Evolutionary conservation across 2,113 vertebrate species (phyloP).

Genomic region (Tamias sibiricus): DNA sequence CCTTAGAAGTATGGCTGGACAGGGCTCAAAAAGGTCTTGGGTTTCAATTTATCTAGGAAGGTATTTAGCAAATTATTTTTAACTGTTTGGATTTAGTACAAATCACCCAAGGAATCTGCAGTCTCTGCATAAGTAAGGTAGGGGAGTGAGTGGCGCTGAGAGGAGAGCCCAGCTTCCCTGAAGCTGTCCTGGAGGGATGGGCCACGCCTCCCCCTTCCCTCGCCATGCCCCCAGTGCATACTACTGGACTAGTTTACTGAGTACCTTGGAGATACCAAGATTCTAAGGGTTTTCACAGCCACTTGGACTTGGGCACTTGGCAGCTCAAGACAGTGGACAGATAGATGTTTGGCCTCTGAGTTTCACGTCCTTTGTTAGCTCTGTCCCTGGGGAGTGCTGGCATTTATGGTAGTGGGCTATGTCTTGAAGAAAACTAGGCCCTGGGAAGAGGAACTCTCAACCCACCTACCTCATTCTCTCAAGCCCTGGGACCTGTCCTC

Average conservation of each 20-base stretch:
- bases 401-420: neutral
- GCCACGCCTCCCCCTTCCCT: neutral
- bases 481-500: neutral
- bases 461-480: neutral
- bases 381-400: neutral
- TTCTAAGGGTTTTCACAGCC: neutral
- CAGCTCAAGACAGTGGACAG: neutral
- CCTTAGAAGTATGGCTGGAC: conserved; percentile 78
- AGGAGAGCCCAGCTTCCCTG: neutral
- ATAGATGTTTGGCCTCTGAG: neutral
- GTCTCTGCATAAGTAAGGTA: neutral
- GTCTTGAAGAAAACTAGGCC: neutral
- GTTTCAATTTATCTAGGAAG: conserved; percentile 82
- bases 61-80: conserved; percentile 78
- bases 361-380: neutral
- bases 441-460: neutral
- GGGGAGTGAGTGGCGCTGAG: neutral
- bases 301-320: neutral
- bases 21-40: conserved; percentile 68
- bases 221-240: neutral
- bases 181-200: neutral
- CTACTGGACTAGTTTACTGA: neutral
- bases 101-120: conserved; percentile 68
- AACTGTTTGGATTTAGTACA: conserved; percentile 76
- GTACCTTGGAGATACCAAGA: neutral